Conservation (phyloP, 2,113 vertebrate species). For the Cyphomyrus discorhynchus region DNA sequence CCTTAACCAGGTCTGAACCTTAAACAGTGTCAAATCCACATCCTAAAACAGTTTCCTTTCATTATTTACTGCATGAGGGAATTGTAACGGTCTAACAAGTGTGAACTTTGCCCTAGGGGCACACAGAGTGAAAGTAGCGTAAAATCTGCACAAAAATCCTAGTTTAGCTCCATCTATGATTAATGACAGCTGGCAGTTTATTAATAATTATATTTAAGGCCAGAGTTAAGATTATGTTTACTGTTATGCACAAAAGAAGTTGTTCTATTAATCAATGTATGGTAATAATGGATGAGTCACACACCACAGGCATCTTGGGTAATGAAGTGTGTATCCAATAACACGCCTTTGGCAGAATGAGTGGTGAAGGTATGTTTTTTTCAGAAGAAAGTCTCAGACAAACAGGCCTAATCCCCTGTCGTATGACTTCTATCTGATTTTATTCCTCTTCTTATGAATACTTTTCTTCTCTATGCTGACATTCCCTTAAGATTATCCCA, state of each 20-base stretch:
- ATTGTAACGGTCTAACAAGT: neutral
- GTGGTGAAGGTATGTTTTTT: neutral
- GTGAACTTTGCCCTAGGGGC: neutral
- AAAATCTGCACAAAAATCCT: neutral
- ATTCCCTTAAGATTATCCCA: neutral
- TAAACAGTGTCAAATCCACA: neutral
- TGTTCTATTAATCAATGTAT: neutral
- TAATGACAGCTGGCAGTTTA: neutral
- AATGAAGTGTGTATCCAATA: neutral
- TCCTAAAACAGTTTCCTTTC: neutral
- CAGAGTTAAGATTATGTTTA: neutral
- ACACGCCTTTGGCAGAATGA: neutral
- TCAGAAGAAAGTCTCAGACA: neutral
- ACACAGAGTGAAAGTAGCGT: neutral
- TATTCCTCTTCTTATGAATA: neutral
- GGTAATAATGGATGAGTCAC: neutral
- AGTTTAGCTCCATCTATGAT: neutral
- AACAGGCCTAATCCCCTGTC: neutral
- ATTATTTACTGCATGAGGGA: neutral
- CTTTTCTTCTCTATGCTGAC: neutral
- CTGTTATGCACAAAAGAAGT: neutral
- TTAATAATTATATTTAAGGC: neutral
- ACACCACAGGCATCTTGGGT: neutral
- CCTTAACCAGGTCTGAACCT: neutral
- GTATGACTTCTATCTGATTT: neutral